Evolutionary conservation across 2,888 invertebrate genomes (phyloP).

Genomic region (Laspeyria flexula): DNA sequence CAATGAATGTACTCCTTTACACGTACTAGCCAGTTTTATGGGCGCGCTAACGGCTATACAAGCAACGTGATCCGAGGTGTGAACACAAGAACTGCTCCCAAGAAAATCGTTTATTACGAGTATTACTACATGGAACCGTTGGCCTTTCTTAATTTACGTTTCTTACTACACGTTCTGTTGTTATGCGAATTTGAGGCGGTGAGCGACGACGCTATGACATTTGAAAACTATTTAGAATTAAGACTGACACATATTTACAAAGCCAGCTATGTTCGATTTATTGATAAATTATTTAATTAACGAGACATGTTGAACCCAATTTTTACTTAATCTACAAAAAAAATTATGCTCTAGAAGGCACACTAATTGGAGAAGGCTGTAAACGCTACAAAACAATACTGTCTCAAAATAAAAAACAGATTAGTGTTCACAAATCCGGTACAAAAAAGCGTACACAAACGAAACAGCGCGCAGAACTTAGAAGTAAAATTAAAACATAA

Average conservation of each 20-base stretch:
- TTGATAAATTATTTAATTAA: no score
- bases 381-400: no score
- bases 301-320: no score
- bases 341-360: no score
- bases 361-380: no score
- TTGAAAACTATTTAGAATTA: no score
- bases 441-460: background rate
- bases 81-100: conserved; percentile 49
- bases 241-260: no score
- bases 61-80: conserved; percentile 61
- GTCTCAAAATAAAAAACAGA: no score
- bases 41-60: conserved; percentile 51
- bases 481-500: conserved; percentile 47
- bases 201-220: background rate
- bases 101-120: conserved; percentile 57
- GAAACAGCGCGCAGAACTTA: background rate
- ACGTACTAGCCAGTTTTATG: conserved; percentile 28
- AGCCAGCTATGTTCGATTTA: no score
- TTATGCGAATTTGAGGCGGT: background rate
- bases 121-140: conserved; percentile 57
- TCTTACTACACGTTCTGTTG: background rate
- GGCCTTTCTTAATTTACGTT: conserved; percentile 46
- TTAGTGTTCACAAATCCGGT: no score
- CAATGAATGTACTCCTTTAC: conserved; percentile 36
- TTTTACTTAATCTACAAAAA: no score